Percentiles rank a stretch among this genome's conserved stretches.
Evolutionary conservation across 2,113 vertebrate genomes (phyloP).

Genomic region (Columba janthina): DNA sequence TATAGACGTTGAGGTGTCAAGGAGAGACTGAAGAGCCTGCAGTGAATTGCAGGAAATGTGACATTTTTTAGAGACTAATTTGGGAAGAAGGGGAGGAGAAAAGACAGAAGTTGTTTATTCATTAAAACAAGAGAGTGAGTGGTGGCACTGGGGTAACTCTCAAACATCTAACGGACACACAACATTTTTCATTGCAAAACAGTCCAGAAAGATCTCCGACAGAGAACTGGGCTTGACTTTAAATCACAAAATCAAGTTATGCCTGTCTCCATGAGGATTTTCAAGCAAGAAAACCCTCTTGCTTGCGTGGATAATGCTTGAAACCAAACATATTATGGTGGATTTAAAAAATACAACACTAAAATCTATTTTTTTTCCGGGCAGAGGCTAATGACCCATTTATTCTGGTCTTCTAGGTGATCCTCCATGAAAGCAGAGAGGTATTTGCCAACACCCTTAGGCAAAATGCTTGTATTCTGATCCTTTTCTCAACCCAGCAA

Average conservation of each 20-base stretch:
- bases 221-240: background rate
- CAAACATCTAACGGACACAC: background rate
- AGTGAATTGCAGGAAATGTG: background rate
- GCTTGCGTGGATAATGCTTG: background rate
- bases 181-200: background rate
- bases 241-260: background rate
- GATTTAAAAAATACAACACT: background rate
- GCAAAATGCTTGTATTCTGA: background rate
- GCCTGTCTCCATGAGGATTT: background rate
- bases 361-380: background rate
- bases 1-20: background rate
- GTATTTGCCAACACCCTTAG: background rate
- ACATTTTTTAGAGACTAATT: background rate
- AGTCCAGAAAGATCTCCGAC: background rate
- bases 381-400: background rate
- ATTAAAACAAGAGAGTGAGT: background rate
- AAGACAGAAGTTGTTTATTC: background rate
- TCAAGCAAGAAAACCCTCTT: background rate
- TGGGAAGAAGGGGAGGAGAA: background rate
- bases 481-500: background rate
- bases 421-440: background rate
- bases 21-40: background rate
- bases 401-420: background rate
- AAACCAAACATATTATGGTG: background rate
- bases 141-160: background rate